Base-by-base conservation (phyloP, 2,113 vertebrate species). In the Oceanodroma tethys region DNA sequence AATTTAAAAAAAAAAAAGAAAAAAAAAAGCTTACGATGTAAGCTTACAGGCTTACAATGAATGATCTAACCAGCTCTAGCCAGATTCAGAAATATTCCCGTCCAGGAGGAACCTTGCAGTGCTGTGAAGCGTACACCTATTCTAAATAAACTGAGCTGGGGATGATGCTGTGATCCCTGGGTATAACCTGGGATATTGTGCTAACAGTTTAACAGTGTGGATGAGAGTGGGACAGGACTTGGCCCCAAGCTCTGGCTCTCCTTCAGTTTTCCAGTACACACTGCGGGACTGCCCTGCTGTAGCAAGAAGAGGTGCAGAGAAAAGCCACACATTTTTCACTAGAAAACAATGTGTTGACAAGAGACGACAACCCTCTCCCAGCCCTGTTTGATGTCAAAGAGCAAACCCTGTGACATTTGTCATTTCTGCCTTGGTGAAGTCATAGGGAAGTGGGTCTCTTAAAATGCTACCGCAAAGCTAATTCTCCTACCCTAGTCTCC, bases 401-500 rank as follows among this genome's bases (percentile, higher is more conserved):
- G 16, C 25, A 79, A 73, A 65, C 18, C 9, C 2, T 6, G 30
- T 50, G 40, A 27, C 36, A 27, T 0, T 12, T 22, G 29, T 38
- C 16, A 71, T 65, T 82, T 86, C 66, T 67, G 50, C 36, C 12
- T 71, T 62, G 36, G 19, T 66, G 47, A 79, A 70, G 14, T 47
- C n/a, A 47, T 1, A 70, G 16, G 18, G 23, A 50, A 70, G 16
- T 0, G 0, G 13, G 26, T 59, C 42, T 81, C 58, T 53, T 87
- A 84, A 71, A 81, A 80, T 45, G 16, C 16, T 55, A 6, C 18
- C 36, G 16, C 26, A 73, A 82, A 74, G 17, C 40, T 42, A 42
- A 34, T 70, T 78, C 16, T 88, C 29, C 47, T 29, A 27, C 9
- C 9, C 17, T 53, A 30, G 6, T 42, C 15, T 56, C 22, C 42